Evolutionary conservation across 2,888 invertebrate species (phyloP).

Genomic region (Eledona agricola): DNA sequence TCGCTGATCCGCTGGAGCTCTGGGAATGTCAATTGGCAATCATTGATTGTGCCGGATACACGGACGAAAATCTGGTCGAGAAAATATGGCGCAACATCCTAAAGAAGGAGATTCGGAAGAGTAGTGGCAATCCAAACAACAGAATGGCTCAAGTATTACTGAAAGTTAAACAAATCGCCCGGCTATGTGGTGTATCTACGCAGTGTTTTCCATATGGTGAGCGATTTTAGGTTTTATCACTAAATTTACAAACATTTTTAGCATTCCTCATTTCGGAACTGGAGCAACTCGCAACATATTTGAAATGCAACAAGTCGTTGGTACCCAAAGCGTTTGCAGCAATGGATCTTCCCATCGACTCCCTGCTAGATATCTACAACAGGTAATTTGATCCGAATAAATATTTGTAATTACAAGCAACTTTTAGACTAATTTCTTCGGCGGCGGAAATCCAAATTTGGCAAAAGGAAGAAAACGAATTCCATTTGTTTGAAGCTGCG

Average conservation of each 20-base stretch:
- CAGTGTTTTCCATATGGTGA: slow-evolving; percentile 89
- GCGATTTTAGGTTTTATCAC: slow-evolving; percentile 47
- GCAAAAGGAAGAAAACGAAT: slow-evolving; percentile 85
- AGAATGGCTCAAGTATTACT: slow-evolving; percentile 74
- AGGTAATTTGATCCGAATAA: slow-evolving; percentile 64
- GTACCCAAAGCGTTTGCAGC: slow-evolving; percentile 80
- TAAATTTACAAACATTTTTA: no score
- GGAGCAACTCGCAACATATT: slow-evolving; percentile 77
- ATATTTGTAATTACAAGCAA: no score
- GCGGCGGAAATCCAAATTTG: slow-evolving; percentile 69
- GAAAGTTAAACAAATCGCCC: slow-evolving; percentile 80
- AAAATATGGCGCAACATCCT: slow-evolving; percentile 91
- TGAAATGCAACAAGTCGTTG: slow-evolving; percentile 75
- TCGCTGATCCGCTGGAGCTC: slow-evolving; percentile 88
- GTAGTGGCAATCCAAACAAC: slow-evolving; percentile 65
- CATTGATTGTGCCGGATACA: slow-evolving; percentile 92
- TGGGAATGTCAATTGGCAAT: slow-evolving; percentile 96
- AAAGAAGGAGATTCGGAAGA: slow-evolving; percentile 64
- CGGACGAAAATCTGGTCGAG: slow-evolving; percentile 87
- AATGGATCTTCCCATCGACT: slow-evolving; percentile 79
- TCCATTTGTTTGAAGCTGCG: slow-evolving; percentile 82
- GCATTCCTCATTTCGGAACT: slow-evolving; percentile 82
- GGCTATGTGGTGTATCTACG: slow-evolving; percentile 81
- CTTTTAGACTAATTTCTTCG: slow-evolving; percentile 74
- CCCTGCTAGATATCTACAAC: slow-evolving; percentile 84